phyloP scores from a whole-genome alignment of 2,888 invertebrate species.

The Acronicta aceris region DNA sequence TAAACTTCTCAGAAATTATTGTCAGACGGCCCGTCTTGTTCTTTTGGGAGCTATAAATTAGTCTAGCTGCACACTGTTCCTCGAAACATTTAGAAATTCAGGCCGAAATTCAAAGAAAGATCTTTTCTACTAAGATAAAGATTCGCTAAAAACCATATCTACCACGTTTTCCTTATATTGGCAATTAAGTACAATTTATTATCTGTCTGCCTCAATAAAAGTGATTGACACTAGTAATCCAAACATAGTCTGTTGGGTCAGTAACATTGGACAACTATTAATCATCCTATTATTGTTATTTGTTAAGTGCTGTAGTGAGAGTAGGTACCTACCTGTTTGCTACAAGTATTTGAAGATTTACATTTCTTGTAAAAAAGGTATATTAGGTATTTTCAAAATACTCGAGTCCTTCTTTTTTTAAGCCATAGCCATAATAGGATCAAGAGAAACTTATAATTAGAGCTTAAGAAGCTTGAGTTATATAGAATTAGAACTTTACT shows the following conservation, averaged over 20 bases:
- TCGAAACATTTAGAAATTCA: slow-evolving; percentile 27
- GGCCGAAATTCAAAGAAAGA: slow-evolving; percentile 17
- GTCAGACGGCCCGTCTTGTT: slow-evolving; percentile 44
- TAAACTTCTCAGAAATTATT: slow-evolving; percentile 50
- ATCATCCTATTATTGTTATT: slow-evolving; percentile 12
- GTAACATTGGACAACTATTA: slow-evolving; percentile 18
- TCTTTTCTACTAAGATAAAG: slow-evolving; percentile 18
- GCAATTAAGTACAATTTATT: slow-evolving; percentile 15
- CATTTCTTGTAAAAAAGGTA: no score
- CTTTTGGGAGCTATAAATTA: slow-evolving; percentile 36
- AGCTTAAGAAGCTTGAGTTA: no score
- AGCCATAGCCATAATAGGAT: no score
- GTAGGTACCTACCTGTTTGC: slow-evolving; percentile 1
- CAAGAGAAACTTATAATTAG: no score
- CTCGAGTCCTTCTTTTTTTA: no score
- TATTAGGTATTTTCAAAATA: no score
- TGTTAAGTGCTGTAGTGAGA: neutral
- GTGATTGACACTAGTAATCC: slow-evolving; percentile 31
- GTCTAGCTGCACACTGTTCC: slow-evolving; percentile 29
- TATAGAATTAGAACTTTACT: no score
- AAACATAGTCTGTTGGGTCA: slow-evolving; percentile 33
- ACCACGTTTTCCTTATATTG: slow-evolving; percentile 31
- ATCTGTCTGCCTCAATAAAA: slow-evolving; percentile 34
- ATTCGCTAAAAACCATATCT: neutral
- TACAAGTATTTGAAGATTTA: neutral